Percentiles rank a stretch among this genome's conserved stretches.
These are phyloP conservation scores for Oryzias sinensis DNA, from an alignment of 2,797 vertebrate species.

Conservation along the genomic window DNA sequence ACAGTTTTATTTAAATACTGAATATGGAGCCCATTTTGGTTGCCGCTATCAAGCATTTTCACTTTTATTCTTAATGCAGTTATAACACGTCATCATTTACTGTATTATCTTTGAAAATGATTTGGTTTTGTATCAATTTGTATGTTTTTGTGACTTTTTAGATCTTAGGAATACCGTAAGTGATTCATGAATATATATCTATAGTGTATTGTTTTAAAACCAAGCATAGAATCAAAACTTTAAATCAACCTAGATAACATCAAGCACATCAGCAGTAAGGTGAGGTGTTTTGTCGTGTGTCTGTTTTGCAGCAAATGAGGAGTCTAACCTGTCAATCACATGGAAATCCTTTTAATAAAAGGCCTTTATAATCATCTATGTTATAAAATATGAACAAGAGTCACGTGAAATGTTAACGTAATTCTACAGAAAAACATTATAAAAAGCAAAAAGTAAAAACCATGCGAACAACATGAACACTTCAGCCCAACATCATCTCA, in stretches of 20 bases:
- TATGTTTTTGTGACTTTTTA: too few species aligned
- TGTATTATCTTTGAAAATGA: too few species aligned
- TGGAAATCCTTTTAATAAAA: conserved; percentile 66
- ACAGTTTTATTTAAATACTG: too few species aligned
- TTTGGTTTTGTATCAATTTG: too few species aligned
- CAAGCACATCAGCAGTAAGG: too few species aligned
- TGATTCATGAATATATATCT: not conserved
- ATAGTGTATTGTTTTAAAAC: not conserved
- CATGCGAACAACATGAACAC: conserved; percentile 52
- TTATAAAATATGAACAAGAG: conserved; percentile 70
- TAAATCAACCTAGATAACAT: too few species aligned
- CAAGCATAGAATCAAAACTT: too few species aligned
- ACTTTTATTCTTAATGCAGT: too few species aligned
- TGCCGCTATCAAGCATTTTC: too few species aligned
- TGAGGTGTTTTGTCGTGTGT: not conserved
- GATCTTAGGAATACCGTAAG: not conserved
- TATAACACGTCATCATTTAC: too few species aligned
- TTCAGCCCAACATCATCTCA: conserved; percentile 17
- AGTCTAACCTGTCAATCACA: conserved; percentile 40
- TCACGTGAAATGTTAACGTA: conserved; percentile 63
- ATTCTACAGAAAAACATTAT: conserved; percentile 60
- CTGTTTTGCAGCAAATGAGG: conserved; percentile 22
- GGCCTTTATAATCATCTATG: conserved; percentile 73
- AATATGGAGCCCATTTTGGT: too few species aligned
- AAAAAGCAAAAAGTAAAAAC: conserved; percentile 70